Percentiles rank a stretch among this genome's conserved stretches.
phyloP scores from a whole-genome alignment of 2,113 vertebrate genomes.

The Plestiodon gilberti region DNA sequence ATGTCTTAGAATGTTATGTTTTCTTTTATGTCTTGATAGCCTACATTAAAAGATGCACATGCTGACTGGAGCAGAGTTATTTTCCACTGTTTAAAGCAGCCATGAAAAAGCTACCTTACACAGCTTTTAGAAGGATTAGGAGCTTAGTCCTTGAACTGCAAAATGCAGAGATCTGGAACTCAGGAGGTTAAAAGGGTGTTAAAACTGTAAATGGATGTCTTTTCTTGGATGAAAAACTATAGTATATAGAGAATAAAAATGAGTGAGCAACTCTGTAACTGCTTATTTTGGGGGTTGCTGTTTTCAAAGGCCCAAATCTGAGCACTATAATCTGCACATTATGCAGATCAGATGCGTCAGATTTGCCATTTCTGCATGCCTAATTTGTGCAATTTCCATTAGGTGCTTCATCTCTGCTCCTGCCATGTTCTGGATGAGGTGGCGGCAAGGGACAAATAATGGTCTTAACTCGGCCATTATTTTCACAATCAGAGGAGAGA shows the following conservation, averaged over 20 bases:
- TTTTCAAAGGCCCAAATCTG: background rate
- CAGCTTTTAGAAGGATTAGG: slow-evolving; percentile 53
- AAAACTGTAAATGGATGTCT: slow-evolving; percentile 42
- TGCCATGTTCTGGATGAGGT: background rate
- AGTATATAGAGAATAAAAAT: slow-evolving; percentile 34
- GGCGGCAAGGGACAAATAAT: background rate
- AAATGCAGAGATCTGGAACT: slow-evolving; percentile 25
- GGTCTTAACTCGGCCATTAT: background rate
- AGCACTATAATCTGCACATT: background rate
- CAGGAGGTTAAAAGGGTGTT: slow-evolving; percentile 59
- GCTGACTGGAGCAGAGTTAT: slow-evolving; percentile 42
- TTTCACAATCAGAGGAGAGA: background rate
- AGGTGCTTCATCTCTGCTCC: background rate
- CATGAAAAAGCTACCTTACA: slow-evolving; percentile 47
- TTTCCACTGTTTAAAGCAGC: slow-evolving; percentile 59
- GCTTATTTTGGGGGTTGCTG: slow-evolving; percentile 17
- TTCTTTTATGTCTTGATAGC: slow-evolving; percentile 53
- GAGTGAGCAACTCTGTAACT: slow-evolving; percentile 45
- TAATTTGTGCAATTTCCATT: background rate
- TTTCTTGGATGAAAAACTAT: slow-evolving; percentile 55
- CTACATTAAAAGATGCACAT: slow-evolving; percentile 53
- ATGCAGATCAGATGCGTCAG: background rate
- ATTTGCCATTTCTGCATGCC: background rate
- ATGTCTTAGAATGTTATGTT: background rate
- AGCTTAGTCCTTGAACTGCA: slow-evolving; percentile 43